These are phyloP conservation scores for Poecilia gillii DNA, from an alignment of 2,797 vertebrate species.

Conservation along the genomic window DNA sequence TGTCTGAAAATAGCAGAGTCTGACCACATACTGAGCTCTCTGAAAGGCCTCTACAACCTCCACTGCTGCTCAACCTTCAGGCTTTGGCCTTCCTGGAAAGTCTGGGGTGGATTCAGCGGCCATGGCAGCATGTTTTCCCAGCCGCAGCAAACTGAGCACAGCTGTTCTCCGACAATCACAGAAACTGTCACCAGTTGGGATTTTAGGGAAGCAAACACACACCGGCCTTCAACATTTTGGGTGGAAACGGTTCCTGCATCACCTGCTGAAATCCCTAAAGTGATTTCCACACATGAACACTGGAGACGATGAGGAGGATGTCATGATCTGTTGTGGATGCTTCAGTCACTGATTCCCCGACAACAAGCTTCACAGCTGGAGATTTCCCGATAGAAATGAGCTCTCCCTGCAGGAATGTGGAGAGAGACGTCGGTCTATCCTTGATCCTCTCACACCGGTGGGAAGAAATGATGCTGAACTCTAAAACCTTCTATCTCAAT, in stretches of 20 bases:
- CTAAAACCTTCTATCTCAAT: not conserved
- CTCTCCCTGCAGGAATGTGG: not conserved
- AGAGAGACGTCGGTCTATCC: not conserved
- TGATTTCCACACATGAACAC: not conserved
- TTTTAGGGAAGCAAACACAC: not conserved
- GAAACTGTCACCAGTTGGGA: not conserved
- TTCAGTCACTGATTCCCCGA: not conserved
- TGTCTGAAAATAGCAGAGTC: not conserved
- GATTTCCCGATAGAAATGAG: not conserved
- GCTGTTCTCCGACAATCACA: not conserved
- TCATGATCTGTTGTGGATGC: not conserved
- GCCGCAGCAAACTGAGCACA: not conserved
- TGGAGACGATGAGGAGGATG: not conserved
- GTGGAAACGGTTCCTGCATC: not conserved
- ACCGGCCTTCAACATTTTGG: not conserved
- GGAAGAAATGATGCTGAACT: not conserved
- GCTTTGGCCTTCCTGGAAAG: not conserved
- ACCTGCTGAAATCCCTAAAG: not conserved
- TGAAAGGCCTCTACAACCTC: conserved; percentile 2
- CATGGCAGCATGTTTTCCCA: not conserved
- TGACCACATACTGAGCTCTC: conserved; percentile 1
- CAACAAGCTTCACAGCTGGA: not conserved
- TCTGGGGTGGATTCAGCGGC: not conserved
- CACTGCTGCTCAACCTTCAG: not conserved
- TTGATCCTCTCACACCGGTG: not conserved